phyloP scores from a whole-genome alignment of 2,797 vertebrate species.

The Antrozous pallidus region DNA sequence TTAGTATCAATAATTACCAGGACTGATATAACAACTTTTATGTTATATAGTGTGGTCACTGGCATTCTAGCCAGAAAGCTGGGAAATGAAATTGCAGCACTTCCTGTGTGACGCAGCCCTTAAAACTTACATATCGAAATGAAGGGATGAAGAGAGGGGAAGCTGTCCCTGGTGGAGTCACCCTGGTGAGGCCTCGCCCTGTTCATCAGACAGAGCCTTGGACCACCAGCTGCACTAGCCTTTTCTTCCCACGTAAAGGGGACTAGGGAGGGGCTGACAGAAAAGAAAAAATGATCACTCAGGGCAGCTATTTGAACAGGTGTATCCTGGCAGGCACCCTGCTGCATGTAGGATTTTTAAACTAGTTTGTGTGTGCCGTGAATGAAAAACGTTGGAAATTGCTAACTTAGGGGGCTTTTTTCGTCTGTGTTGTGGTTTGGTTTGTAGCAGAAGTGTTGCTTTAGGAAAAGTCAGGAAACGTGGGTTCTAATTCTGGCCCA shows the following conservation, averaged over 20 bases:
- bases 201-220: neutral
- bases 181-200: neutral
- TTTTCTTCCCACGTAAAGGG: neutral
- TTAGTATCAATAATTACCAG: constrained; percentile 24
- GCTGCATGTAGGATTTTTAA: neutral
- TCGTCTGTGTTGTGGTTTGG: neutral
- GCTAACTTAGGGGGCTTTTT: neutral
- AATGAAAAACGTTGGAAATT: neutral
- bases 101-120: neutral
- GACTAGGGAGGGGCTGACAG: neutral
- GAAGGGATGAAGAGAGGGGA: neutral
- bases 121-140: neutral
- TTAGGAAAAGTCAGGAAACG: neutral
- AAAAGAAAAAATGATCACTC: neutral
- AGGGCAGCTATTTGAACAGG: neutral
- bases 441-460: neutral
- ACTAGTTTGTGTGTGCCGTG: neutral
- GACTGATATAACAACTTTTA: neutral
- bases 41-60: neutral
- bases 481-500: neutral
- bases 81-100: neutral
- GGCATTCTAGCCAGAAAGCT: neutral
- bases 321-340: neutral
- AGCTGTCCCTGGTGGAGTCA: neutral
- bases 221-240: neutral